A percentile compares a stretch with the other conserved stretches of the same genome.
Evolutionary conservation across 2,113 vertebrate genomes (phyloP).

Genomic region (Hystrix brachyura): DNA sequence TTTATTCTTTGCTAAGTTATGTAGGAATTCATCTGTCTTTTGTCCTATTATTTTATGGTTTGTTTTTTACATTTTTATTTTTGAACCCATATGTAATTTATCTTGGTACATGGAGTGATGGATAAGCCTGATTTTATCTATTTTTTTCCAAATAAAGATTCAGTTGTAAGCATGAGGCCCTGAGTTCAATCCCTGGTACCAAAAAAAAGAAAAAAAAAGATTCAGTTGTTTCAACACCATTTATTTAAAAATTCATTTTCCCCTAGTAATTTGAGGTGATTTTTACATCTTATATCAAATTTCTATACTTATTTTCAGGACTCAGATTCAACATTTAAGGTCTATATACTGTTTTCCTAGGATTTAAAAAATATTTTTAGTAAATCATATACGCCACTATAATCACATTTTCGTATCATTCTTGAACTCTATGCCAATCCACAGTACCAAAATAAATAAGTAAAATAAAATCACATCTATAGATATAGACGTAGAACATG

Average conservation of each 20-base stretch:
- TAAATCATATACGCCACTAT: neutral
- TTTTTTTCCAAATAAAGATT: neutral
- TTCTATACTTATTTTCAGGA: neutral
- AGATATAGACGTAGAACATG: conserved; percentile 1
- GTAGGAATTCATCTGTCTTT: neutral
- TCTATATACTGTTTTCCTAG: neutral
- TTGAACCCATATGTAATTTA: conserved; percentile 11
- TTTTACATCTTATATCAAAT: neutral
- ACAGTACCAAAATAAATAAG: neutral
- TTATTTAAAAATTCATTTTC: conserved; percentile 2
- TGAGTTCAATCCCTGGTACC: too few species aligned
- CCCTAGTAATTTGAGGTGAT: neutral
- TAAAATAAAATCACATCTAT: conserved; percentile 18
- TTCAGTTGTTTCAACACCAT: neutral
- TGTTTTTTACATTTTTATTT: conserved; percentile 41
- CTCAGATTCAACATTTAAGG: too few species aligned
- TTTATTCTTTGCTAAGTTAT: neutral
- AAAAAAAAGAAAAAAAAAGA: neutral
- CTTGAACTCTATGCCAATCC: neutral
- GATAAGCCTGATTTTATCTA: neutral
- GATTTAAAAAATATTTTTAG: neutral
- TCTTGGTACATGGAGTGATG: neutral
- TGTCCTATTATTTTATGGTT: conserved; percentile 5
- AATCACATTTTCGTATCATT: neutral
- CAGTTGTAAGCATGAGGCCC: neutral